A percentile compares a stretch with the other conserved stretches of the same genome.
Conservation (phyloP, 2,113 vertebrate genomes). For the Struthio camelus region DNA sequence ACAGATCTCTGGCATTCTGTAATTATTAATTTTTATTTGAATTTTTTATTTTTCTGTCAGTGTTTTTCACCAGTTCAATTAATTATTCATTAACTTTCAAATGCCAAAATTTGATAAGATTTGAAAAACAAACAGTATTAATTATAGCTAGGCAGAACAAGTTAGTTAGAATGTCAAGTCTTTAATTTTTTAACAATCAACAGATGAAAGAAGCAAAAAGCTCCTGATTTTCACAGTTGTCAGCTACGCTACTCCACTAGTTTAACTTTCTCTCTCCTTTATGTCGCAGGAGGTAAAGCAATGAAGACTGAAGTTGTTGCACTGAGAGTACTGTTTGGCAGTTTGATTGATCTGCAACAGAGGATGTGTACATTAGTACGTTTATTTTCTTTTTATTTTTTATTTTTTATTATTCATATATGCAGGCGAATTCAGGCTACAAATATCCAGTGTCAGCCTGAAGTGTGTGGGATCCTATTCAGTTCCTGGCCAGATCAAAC, state of each 20-base stretch:
- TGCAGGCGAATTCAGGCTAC: not conserved
- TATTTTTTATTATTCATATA: no score
- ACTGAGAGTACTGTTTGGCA: not conserved
- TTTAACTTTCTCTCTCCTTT: not conserved
- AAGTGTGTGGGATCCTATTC: not conserved
- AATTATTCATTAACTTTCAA: not conserved
- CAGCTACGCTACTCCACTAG: not conserved
- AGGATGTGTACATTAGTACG: not conserved
- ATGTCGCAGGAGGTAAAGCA: not conserved
- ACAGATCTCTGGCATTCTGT: not conserved
- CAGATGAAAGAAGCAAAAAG: not conserved
- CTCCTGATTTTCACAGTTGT: not conserved
- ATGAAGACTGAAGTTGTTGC: not conserved
- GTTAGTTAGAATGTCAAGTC: not conserved
- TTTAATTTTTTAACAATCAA: not conserved
- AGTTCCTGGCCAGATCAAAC: not conserved
- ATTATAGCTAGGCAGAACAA: not conserved
- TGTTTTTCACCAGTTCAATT: not conserved
- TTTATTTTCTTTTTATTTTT: not conserved
- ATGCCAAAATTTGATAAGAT: not conserved
- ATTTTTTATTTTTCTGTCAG: not conserved
- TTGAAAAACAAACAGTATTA: not conserved
- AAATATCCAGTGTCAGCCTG: not conserved
- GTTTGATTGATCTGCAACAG: not conserved
- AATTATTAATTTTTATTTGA: not conserved